Evolutionary conservation across 2,797 vertebrate genomes (phyloP).

Genomic region (Cyprinella venusta): DNA sequence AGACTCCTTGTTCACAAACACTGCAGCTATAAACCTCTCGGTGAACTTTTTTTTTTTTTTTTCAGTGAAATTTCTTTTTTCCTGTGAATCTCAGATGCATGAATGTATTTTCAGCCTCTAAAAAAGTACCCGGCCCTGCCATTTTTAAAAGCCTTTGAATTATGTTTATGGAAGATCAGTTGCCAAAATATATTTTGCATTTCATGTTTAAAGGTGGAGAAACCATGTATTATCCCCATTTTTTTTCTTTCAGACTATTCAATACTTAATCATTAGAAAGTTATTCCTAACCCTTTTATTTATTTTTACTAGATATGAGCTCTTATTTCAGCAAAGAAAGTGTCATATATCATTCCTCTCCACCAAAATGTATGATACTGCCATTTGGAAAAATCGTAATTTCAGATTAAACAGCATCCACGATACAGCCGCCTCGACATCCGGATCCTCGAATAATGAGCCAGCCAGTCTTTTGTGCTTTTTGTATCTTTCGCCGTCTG

Average conservation of each 20-base stretch:
- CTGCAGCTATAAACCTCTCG: conserved; percentile 14
- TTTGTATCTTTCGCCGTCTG: conserved; percentile 38
- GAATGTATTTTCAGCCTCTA: background rate
- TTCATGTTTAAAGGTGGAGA: background rate
- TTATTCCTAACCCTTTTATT: background rate
- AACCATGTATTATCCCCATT: background rate
- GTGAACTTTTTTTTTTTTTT: background rate
- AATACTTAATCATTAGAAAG: conserved; percentile 7
- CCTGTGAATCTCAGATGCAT: background rate
- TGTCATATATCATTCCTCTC: conserved; percentile 13
- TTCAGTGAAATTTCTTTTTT: background rate
- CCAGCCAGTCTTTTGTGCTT: conserved; percentile 51
- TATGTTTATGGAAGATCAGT: background rate
- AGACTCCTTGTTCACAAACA: conserved; percentile 25
- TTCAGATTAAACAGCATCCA: conserved; percentile 52
- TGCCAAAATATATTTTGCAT: background rate
- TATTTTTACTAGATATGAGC: background rate
- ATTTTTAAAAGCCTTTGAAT: background rate
- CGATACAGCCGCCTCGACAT: conserved; percentile 41
- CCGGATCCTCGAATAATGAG: conserved; percentile 47
- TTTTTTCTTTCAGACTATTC: background rate
- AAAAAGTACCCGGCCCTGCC: background rate
- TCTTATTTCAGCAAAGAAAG: background rate
- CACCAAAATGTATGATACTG: conserved; percentile 48
- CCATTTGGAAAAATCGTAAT: conserved; percentile 42